Percentiles rank a stretch among this genome's conserved stretches.
Conservation (phyloP, 2,888 invertebrate genomes). For the Sericinus montela region DNA sequence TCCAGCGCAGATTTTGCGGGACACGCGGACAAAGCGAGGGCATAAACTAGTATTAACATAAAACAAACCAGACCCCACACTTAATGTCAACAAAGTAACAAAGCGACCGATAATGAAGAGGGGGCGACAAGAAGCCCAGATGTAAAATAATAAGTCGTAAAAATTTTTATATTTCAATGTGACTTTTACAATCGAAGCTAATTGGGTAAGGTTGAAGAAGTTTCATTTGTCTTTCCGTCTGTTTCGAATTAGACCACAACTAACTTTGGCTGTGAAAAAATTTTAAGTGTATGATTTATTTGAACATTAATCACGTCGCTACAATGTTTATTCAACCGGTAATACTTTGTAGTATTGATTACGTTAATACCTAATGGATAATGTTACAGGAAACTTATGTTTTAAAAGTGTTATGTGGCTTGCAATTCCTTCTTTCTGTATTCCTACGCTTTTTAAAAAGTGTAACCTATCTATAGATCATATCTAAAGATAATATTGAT, state of each 20-base stretch:
- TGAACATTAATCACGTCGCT: constrained; percentile 31
- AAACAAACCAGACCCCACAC: not conserved
- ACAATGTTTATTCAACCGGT: constrained; percentile 23
- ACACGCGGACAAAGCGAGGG: too few species aligned
- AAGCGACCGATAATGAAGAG: not conserved
- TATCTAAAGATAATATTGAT: too few species aligned
- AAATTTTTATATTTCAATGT: constrained; percentile 12
- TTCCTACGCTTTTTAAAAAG: too few species aligned
- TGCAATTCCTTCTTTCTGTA: too few species aligned
- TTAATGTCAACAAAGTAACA: constrained; percentile 7
- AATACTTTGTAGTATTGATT: constrained; percentile 6
- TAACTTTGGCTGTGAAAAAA: constrained; percentile 36
- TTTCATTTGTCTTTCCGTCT: constrained; percentile 29
- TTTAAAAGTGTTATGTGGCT: too few species aligned
- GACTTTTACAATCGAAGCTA: constrained; percentile 20
- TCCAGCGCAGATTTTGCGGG: too few species aligned
- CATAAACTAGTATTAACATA: not conserved
- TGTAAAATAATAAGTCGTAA: constrained; percentile 18
- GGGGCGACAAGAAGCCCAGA: constrained; percentile 5
- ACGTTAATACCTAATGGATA: constrained; percentile 2
- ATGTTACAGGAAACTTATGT: not conserved
- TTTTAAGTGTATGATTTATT: constrained; percentile 43
- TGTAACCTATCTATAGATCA: too few species aligned
- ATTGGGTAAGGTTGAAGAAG: constrained; percentile 7
- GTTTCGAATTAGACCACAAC: constrained; percentile 54